Conservation (phyloP, 2,113 vertebrate genomes). For the Malaclemys terrapin region DNA sequence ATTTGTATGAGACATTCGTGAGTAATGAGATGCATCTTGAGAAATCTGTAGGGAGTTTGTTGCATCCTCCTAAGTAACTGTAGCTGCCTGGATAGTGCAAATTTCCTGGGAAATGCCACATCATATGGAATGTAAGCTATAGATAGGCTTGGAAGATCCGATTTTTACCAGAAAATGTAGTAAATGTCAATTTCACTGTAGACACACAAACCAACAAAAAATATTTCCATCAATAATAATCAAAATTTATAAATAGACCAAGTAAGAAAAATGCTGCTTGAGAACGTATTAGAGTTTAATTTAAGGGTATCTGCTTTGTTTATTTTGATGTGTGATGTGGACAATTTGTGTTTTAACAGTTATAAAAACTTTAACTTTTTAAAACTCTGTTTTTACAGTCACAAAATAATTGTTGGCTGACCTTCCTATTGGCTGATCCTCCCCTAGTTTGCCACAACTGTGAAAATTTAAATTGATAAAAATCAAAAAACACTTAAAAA, state of each 20-base stretch:
- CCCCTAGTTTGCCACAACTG: neutral
- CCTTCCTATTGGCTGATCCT: neutral
- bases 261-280: neutral
- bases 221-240: neutral
- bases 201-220: neutral
- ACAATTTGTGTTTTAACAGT: neutral
- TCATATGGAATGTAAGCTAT: neutral
- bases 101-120: neutral
- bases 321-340: neutral
- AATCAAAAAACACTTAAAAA: neutral
- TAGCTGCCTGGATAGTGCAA: neutral
- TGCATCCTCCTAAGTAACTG: neutral
- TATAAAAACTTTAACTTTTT: neutral
- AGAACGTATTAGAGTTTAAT: neutral
- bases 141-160: neutral
- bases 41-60: neutral
- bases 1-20: rapidly evolving
- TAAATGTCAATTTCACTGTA: neutral
- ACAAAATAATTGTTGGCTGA: neutral
- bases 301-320: neutral
- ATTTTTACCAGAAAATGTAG: neutral
- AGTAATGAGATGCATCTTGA: neutral
- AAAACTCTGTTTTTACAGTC: neutral
- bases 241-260: neutral
- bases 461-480: neutral